Evolutionary conservation across 2,113 vertebrate species (phyloP).

Genomic region (Ictalurus furcatus): DNA sequence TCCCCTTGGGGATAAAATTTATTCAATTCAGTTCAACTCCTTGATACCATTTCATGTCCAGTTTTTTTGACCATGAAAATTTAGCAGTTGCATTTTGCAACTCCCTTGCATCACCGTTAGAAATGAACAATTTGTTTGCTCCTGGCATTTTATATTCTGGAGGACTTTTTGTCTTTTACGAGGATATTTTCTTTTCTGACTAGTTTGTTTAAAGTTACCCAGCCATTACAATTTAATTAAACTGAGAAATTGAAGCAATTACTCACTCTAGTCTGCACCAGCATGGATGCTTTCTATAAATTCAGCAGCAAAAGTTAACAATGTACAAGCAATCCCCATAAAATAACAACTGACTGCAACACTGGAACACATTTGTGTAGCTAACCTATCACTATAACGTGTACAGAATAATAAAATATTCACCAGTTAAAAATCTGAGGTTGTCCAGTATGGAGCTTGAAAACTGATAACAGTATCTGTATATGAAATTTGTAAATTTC

Average conservation of each 20-base stretch:
- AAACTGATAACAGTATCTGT: neutral
- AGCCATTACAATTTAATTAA: slow-evolving; percentile 16
- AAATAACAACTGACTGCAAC: neutral
- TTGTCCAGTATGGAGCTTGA: neutral
- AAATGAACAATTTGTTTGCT: neutral
- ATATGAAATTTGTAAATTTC: neutral
- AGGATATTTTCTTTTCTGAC: neutral
- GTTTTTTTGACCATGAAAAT: neutral
- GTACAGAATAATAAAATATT: neutral
- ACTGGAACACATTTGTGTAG: neutral
- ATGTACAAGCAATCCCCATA: neutral
- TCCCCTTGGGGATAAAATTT: neutral
- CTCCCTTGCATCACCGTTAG: neutral
- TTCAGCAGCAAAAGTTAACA: neutral
- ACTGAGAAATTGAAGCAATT: slow-evolving; percentile 20
- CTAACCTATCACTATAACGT: neutral
- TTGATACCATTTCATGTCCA: neutral
- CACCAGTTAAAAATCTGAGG: neutral
- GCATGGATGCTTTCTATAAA: neutral
- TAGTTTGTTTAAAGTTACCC: slow-evolving; percentile 10
- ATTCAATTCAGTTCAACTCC: neutral
- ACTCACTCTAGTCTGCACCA: neutral
- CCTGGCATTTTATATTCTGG: neutral
- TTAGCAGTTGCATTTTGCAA: slow-evolving; percentile 1
- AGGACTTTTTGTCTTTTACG: neutral